Conservation (phyloP, 2,888 invertebrate genomes). For the Leuctra nigra region DNA sequence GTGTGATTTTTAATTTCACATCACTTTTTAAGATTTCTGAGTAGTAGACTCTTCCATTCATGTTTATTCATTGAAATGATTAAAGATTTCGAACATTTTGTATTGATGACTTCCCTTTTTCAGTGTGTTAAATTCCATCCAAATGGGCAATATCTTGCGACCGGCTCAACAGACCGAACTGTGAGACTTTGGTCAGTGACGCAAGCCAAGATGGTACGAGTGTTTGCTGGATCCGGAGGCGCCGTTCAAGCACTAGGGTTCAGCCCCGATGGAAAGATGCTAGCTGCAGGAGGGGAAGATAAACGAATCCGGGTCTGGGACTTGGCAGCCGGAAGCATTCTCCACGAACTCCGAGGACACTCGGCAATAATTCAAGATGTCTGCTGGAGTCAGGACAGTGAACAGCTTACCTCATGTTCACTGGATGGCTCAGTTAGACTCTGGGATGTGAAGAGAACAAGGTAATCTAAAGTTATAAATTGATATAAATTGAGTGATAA, state of each 20-base stretch:
- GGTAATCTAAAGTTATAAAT: too few species aligned
- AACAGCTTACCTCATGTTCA: slow-evolving; percentile 59
- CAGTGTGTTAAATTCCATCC: slow-evolving; percentile 88
- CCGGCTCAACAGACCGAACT: slow-evolving; percentile 85
- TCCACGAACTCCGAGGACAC: slow-evolving; percentile 59
- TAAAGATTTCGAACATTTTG: too few species aligned
- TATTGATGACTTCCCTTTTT: slow-evolving; percentile 7
- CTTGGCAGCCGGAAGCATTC: slow-evolving; percentile 53
- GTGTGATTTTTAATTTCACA: too few species aligned
- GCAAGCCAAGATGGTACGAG: slow-evolving; percentile 72
- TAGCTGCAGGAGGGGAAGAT: slow-evolving; percentile 67
- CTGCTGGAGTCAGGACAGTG: slow-evolving; percentile 53
- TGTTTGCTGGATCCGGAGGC: slow-evolving; percentile 67
- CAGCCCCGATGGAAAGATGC: slow-evolving; percentile 74
- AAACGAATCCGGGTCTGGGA: slow-evolving; percentile 52
- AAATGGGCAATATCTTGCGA: slow-evolving; percentile 82
- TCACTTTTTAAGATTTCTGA: too few species aligned
- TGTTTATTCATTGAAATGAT: too few species aligned
- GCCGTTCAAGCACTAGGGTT: slow-evolving; percentile 71
- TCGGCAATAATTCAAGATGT: slow-evolving; percentile 55
- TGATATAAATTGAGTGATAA: too few species aligned
- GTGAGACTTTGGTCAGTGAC: slow-evolving; percentile 82
- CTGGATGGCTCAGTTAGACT: slow-evolving; percentile 57
- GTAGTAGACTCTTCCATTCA: too few species aligned
- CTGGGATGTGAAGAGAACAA: slow-evolving; percentile 47